phyloP scores from a whole-genome alignment of 2,888 invertebrate genomes.

The Temnothorax rugatulus region DNA sequence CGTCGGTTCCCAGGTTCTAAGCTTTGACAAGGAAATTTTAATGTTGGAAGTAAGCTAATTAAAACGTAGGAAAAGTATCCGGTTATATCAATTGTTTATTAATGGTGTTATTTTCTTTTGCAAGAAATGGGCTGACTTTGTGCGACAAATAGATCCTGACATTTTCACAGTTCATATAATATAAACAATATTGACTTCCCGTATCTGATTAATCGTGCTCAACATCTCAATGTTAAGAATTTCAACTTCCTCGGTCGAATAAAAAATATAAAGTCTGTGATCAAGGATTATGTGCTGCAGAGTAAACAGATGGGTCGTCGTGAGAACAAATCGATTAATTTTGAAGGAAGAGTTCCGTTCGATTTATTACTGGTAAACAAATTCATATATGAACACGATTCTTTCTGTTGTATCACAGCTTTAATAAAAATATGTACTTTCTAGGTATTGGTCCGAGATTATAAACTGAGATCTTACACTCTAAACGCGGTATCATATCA shows the following conservation, averaged over 20 bases:
- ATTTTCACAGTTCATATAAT: constrained; percentile 99
- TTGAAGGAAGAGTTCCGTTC: constrained; percentile 98
- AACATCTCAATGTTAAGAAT: constrained; percentile 93
- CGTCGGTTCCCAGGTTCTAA: constrained; percentile 96
- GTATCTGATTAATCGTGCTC: constrained; percentile 97
- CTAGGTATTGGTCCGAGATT: constrained; percentile 95
- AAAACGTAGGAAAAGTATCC: neutral
- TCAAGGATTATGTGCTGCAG: constrained; percentile 95
- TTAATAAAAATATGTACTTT: constrained; percentile 33
- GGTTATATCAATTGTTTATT: constrained; percentile 19
- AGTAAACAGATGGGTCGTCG: constrained; percentile 99
- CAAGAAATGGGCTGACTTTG: constrained; percentile 97
- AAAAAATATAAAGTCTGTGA: constrained; percentile 92
- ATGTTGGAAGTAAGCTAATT: constrained; percentile 87
- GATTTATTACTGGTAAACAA: constrained; percentile 93
- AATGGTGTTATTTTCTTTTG: constrained; percentile 36
- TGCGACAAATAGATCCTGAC: constrained; percentile 98
- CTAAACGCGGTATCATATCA: constrained; percentile 99
- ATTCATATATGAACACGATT: neutral
- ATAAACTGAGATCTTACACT: constrained; percentile 98
- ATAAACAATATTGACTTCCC: constrained; percentile 99
- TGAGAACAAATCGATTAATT: constrained; percentile 98
- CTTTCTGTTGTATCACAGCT: neutral
- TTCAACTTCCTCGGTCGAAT: constrained; percentile 96
- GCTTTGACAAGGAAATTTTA: constrained; percentile 92